Percentiles rank a stretch among this genome's conserved stretches.
phyloP scores from a whole-genome alignment of 1,140 invertebrate genomes.

The Zaprionus africanus region DNA sequence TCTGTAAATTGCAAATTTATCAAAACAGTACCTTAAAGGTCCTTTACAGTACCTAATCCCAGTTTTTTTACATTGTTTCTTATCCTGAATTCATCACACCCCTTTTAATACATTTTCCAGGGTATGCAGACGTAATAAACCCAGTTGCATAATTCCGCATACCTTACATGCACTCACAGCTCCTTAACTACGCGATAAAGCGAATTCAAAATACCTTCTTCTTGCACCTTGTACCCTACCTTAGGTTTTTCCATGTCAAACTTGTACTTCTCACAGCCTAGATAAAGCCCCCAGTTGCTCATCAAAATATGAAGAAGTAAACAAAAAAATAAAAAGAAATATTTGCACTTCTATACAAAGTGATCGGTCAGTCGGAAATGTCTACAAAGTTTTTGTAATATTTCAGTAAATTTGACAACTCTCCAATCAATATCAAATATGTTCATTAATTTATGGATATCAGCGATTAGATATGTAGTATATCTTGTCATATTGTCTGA shows the following conservation, averaged over 20 bases:
- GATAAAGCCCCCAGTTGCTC: conserved; percentile 25
- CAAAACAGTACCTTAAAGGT: background rate
- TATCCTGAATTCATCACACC: background rate
- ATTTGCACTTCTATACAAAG: conserved; percentile 3
- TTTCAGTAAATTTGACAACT: conserved; percentile 12
- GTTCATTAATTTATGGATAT: conserved; percentile 11
- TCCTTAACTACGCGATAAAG: conserved; percentile 5
- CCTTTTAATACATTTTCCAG: background rate
- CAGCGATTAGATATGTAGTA: conserved; percentile 28
- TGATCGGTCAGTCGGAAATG: conserved; percentile 18
- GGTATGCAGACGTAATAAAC: background rate
- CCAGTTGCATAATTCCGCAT: background rate
- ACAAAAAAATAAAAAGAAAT: background rate
- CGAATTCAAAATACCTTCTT: background rate
- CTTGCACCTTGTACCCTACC: background rate
- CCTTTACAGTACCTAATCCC: background rate
- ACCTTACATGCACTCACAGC: background rate
- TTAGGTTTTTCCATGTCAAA: background rate
- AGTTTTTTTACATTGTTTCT: background rate
- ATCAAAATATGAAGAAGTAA: conserved; percentile 11
- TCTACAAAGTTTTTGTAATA: conserved; percentile 16
- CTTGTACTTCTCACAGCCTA: conserved; percentile 3
- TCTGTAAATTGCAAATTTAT: background rate
- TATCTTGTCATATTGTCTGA: background rate
- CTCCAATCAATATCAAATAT: conserved; percentile 18